Evolutionary conservation across 2,113 vertebrate species (phyloP).

Genomic region (Dasyornis broadbenti): DNA sequence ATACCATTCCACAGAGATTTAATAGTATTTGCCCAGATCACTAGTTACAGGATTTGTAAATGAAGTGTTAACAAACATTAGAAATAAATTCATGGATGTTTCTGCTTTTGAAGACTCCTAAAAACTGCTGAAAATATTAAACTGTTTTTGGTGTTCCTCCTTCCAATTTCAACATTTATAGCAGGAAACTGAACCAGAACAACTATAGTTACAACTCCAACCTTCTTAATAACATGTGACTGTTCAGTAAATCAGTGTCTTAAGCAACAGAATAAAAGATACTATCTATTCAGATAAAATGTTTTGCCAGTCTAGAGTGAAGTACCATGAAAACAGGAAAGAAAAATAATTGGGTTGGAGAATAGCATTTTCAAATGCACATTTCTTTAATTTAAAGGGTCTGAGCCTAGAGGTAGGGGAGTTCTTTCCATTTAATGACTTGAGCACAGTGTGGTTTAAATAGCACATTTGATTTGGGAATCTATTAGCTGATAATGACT

Average conservation of each 20-base stretch:
- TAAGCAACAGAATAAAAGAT: not conserved
- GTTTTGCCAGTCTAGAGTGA: not conserved
- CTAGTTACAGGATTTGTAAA: not conserved
- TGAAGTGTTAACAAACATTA: not conserved
- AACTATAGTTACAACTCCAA: not conserved
- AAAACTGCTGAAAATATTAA: not conserved
- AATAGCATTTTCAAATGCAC: not conserved
- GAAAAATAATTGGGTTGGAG: not conserved
- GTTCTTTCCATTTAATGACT: not conserved
- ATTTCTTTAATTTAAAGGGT: not conserved
- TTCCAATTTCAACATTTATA: not conserved
- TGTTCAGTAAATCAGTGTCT: not conserved
- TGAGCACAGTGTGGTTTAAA: not conserved
- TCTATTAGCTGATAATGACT: slow-evolving; percentile 4
- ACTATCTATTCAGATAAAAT: not conserved
- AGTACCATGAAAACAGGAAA: not conserved
- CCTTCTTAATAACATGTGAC: not conserved
- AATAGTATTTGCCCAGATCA: not conserved
- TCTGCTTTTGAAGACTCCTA: not conserved
- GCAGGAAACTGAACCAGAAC: not conserved
- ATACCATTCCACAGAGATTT: not conserved
- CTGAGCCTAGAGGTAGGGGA: not conserved
- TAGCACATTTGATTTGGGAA: not conserved
- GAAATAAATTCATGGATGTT: not conserved
- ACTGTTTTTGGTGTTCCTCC: not conserved